Evolutionary conservation across 2,797 vertebrate species (phyloP), one percentile per base, ranked within the genome.

Genomic region (Cryptoblepharus egeriae): DNA sequence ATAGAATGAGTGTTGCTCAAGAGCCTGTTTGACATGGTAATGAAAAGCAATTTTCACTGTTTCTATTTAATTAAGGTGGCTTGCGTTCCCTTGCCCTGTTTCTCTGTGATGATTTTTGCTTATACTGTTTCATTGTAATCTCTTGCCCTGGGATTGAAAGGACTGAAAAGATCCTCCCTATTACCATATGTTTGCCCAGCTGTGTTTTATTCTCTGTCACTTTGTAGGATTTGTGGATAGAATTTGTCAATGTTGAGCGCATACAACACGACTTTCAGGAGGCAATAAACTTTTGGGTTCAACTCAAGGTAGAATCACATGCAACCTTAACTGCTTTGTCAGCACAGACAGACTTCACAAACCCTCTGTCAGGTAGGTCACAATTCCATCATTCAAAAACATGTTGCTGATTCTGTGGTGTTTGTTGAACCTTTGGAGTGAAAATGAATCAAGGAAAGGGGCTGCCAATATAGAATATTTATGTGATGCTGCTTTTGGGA

Each of bases 161-260:
- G 42, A n/a, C 28, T 71, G 6, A 24, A 20, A 7, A 15, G 37
- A 3, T 28, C 58, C 28, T 13, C 35, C 26, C 32, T 5, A 2
- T 75, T 55, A 4, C 10, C 49, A 65, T 83, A 55, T 18, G 4
- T 52, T 37, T 0, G 0, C 22, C 6, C 52, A 26, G 7, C 18
- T 1, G 69, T 68, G 28, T 74, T 52, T 35, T 28, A 9, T 35
- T 71, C 77, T 52, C 0, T 39, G 67, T 22, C 86, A 4, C 86
- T 2, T 87, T 91, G 9, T 82, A 99, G 99, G 97, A 98, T 85
- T 93, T 98, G 77, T 99, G 98, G 98, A 94, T 98, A 89, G 98
- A 99, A 85, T 99, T 95, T 86, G 85, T 99, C 89, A 98, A 99
- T 80, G 95, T 97, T 90, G 98, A 99, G 87, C 97, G 97, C 58